phyloP scores from a whole-genome alignment of 2,888 invertebrate species.

The Diloba caeruleocephala region DNA sequence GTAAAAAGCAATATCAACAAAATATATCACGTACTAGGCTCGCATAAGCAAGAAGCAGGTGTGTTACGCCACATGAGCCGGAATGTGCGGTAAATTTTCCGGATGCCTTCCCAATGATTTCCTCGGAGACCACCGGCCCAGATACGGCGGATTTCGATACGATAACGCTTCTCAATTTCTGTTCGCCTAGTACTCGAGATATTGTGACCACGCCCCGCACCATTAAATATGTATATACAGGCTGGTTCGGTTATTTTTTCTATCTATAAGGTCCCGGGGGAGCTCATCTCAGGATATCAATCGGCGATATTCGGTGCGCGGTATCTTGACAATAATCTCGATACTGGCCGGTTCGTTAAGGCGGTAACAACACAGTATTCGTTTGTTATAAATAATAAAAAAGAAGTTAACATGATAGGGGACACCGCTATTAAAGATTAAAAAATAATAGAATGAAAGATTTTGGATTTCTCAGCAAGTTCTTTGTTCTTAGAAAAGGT shows the following conservation, averaged over 20 bases:
- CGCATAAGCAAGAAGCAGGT: constrained; percentile 84
- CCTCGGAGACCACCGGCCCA: constrained; percentile 91
- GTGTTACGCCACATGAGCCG: constrained; percentile 82
- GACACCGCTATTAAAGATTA: constrained; percentile 9
- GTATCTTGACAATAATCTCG: constrained; percentile 79
- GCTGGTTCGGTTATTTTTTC: constrained; percentile 59
- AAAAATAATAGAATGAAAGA: constrained; percentile 7
- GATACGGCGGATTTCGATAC: constrained; percentile 88
- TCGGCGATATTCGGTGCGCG: constrained; percentile 75
- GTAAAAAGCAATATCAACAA: constrained; percentile 71
- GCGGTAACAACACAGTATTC: constrained; percentile 51
- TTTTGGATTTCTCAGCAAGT: background rate
- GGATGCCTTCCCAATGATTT: constrained; percentile 94
- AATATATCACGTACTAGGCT: constrained; percentile 81
- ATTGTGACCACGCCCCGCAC: constrained; percentile 79
- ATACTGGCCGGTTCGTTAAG: constrained; percentile 53
- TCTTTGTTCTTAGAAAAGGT: background rate
- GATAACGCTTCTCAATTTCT: constrained; percentile 87
- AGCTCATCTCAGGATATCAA: constrained; percentile 79
- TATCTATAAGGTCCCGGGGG: constrained; percentile 69
- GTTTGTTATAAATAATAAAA: constrained; percentile 57
- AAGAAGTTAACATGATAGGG: constrained; percentile 14
- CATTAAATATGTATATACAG: constrained; percentile 80
- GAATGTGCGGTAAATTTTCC: constrained; percentile 90
- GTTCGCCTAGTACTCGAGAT: constrained; percentile 76